Conservation (phyloP, 2,888 invertebrate genomes). For the Drosophila lacicola region DNA sequence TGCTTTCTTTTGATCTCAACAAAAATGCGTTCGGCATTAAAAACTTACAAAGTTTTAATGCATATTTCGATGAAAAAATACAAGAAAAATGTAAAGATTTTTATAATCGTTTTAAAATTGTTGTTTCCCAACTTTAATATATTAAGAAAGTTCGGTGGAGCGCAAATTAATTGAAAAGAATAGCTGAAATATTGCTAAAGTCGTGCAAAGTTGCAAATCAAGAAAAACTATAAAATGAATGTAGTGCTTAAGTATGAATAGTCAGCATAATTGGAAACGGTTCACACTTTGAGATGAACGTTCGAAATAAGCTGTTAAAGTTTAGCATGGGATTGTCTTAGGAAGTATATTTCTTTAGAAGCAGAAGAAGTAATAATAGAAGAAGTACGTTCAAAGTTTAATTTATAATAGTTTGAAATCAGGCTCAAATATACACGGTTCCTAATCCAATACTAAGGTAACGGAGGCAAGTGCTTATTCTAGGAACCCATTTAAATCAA, state of each 20-base stretch:
- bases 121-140: constrained; percentile 15
- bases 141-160: constrained; percentile 29
- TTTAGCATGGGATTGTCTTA: no score
- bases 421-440: no score
- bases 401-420: no score
- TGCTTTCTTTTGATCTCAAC: constrained; percentile 44
- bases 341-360: no score
- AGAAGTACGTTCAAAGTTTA: no score
- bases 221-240: neutral
- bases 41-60: constrained; percentile 51
- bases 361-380: no score
- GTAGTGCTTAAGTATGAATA: neutral
- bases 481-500: no score
- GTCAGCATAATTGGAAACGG: neutral
- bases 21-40: constrained; percentile 25
- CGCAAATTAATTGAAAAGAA: constrained; percentile 40
- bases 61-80: constrained; percentile 29
- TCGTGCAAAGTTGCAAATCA: neutral
- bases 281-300: neutral
- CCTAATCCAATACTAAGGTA: no score
- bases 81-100: constrained; percentile 4
- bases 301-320: neutral
- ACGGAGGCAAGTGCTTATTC: no score
- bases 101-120: constrained; percentile 34
- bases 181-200: constrained; percentile 2